Conservation (phyloP, 2,888 invertebrate species). For the Agrilus cyanescens region DNA sequence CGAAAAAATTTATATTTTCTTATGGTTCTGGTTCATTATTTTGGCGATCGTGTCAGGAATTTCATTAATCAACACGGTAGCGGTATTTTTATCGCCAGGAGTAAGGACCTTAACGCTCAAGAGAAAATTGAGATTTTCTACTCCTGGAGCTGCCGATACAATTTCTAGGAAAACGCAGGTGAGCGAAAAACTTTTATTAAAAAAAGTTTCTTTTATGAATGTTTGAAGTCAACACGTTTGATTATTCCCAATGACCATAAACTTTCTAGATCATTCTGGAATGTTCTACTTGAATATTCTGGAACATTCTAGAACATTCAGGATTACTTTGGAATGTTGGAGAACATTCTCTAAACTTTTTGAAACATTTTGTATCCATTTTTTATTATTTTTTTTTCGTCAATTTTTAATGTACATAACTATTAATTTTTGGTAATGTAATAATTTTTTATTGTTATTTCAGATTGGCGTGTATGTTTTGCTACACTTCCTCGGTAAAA, state of each 20-base stretch:
- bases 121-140: slow-evolving; percentile 66
- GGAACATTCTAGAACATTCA: too few relatives aligned
- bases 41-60: slow-evolving; percentile 62
- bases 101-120: slow-evolving; percentile 71
- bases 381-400: too few relatives aligned
- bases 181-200: slow-evolving; percentile 14
- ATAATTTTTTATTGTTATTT: slow-evolving; percentile 18
- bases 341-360: too few relatives aligned
- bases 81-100: slow-evolving; percentile 66
- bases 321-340: too few relatives aligned
- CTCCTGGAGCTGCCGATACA: slow-evolving; percentile 59
- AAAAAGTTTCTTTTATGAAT: slow-evolving; percentile 1
- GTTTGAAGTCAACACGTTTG: slow-evolving; percentile 2
- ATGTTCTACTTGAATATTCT: too few relatives aligned
- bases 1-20: slow-evolving; percentile 86
- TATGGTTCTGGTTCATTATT: slow-evolving; percentile 87
- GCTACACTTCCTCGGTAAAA: slow-evolving; percentile 73
- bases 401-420: too few relatives aligned
- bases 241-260: too few relatives aligned
- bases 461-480: slow-evolving; percentile 81
- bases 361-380: too few relatives aligned
- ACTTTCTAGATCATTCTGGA: too few relatives aligned
- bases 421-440: too few relatives aligned
- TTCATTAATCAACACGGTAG: slow-evolving; percentile 70
- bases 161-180: slow-evolving; percentile 76